Percentiles rank a stretch among this genome's conserved stretches.
These are phyloP conservation scores for Chelon labrosus DNA, from an alignment of 2,797 vertebrate species.

Conservation along the genomic window DNA sequence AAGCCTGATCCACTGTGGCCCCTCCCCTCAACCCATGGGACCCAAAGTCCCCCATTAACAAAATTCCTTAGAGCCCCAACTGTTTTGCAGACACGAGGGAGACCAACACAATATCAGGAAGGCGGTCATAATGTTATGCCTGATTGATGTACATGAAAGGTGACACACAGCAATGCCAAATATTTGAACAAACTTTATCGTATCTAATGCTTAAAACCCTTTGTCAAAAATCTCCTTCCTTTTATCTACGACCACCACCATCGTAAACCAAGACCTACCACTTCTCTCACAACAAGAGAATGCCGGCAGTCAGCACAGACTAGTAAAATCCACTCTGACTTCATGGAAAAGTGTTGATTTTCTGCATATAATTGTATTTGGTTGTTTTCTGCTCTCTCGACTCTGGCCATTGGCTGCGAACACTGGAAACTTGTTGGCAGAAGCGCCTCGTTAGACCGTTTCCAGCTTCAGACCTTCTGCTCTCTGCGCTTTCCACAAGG, in stretches of 20 bases:
- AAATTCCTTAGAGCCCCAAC: too few relatives aligned
- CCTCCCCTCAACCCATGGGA: too few relatives aligned
- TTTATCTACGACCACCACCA: conserved; percentile 9
- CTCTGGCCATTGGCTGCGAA: conserved; percentile 47
- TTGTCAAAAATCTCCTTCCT: background rate
- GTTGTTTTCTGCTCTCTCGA: conserved; percentile 60
- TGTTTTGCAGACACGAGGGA: too few relatives aligned
- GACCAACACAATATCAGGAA: too few relatives aligned
- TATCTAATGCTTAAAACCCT: background rate
- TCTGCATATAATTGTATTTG: conserved; percentile 57
- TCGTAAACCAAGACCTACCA: background rate
- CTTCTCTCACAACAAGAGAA: conserved; percentile 25
- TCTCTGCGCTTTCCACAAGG: conserved; percentile 17
- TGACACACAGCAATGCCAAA: background rate
- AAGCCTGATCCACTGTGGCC: too few relatives aligned
- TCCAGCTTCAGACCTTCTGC: conserved; percentile 40
- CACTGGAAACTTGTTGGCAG: conserved; percentile 66
- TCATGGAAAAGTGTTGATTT: conserved; percentile 58
- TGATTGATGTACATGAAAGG: background rate
- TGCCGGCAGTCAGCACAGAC: conserved; percentile 34
- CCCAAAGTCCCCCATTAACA: too few relatives aligned
- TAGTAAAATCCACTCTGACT: conserved; percentile 46
- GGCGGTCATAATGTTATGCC: too few relatives aligned
- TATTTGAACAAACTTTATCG: background rate
- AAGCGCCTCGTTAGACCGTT: conserved; percentile 57